A percentile compares a stretch with the other conserved stretches of the same genome.
These are phyloP conservation scores for Brachypteracias leptosomus DNA, from an alignment of 2,113 vertebrate species.

Conservation along the genomic window DNA sequence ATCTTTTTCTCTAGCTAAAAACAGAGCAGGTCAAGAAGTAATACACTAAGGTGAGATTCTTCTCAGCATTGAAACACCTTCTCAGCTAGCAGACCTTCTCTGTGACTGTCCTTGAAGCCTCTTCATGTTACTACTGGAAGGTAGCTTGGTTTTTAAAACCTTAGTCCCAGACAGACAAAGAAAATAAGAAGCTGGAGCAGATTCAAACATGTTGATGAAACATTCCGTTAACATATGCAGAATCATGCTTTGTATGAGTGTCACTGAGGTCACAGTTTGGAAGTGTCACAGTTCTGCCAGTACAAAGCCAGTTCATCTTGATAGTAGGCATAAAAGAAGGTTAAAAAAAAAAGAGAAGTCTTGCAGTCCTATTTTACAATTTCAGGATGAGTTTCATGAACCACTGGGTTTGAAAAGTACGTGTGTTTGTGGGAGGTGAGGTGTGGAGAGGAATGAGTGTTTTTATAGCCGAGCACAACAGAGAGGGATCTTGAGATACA, in stretches of 20 bases:
- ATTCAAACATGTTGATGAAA: background rate
- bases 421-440: background rate
- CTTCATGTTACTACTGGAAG: background rate
- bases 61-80: background rate
- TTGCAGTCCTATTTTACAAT: background rate
- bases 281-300: background rate
- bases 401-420: background rate
- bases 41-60: background rate
- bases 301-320: background rate
- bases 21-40: background rate
- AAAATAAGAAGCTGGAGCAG: background rate
- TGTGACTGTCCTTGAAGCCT: background rate
- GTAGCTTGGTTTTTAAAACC: background rate
- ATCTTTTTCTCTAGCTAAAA: background rate
- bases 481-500: background rate
- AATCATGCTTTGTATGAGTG: background rate
- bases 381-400: slow-evolving; percentile 2
- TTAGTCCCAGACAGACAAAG: background rate
- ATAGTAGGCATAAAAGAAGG: background rate
- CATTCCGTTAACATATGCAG: background rate
- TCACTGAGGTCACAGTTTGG: background rate
- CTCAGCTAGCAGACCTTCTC: background rate
- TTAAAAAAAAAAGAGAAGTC: background rate
- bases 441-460: background rate
- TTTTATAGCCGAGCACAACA: background rate